Evolutionary conservation across 2,888 invertebrate species (phyloP), one percentile per base, ranked within the genome.

Genomic region (Anorthoa munda): DNA sequence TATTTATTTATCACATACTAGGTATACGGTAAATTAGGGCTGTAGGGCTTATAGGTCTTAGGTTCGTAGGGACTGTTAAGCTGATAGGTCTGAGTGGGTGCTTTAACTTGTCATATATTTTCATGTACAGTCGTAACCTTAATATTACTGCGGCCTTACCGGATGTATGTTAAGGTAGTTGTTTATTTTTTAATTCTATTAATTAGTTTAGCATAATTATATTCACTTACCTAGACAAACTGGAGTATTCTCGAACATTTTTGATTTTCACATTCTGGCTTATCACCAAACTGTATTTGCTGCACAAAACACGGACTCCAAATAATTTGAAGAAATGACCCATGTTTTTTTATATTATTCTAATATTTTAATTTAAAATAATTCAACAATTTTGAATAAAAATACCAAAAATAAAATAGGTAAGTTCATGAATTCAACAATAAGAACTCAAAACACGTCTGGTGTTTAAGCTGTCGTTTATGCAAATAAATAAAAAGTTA

Each of bases 191-290:
- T 31, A 31, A 31, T 31, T 31, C 31, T 31, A 9, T 39, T 39
- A 9, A 39, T 39, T 9, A 39, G 39, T 39, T 39, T 39, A 1
- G 7, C 39, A 9, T 39, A 39, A 39, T 39, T 39, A 1, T 39
- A 9, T 39, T 39, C 9, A 50, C 78, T 72, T 67, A 78, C 77
- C 63, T 13, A 12, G 50, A n/a, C 0, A 46, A 15, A 39, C 50
- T 67, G 23, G 67, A 77, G 63, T 56, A 60, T 60, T 46, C 26
- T 46, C 55, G 26, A 2, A 2, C 13, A 0, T 60, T 11, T 21
- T 60, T 72, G 4, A 53, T 26, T 48, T 65, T 55, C 11, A 56
- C 5, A 48, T 31, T 50, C 18, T 60, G 56, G 13, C 31, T 26
- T 4, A 66, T 13, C 31, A 78, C 13, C 1, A 65, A 15, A 78